Percentiles rank a stretch among this genome's conserved stretches.
Evolutionary conservation across 2,888 invertebrate genomes (phyloP).

Genomic region (Mesoligia furuncula): DNA sequence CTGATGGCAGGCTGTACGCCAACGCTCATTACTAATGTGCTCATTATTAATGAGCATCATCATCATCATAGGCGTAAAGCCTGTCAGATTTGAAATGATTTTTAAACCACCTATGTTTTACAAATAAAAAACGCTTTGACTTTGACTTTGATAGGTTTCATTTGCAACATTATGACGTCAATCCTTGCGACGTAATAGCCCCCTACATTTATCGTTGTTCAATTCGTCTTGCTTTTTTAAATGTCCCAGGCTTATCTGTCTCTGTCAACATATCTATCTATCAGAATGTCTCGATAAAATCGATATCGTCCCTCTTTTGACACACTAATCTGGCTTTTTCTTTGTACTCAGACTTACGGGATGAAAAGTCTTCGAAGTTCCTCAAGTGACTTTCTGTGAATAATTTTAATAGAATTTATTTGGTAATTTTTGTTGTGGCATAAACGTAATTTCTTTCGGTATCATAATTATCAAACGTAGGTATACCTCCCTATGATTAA

Average conservation of each 20-base stretch:
- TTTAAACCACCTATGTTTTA: too few species aligned
- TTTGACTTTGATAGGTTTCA: too few species aligned
- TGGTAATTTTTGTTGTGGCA: not conserved
- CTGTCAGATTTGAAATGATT: too few species aligned
- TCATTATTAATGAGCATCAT: too few species aligned
- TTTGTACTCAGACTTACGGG: not conserved
- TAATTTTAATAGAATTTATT: not conserved
- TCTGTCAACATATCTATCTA: conserved; percentile 35
- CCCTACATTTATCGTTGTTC: not conserved
- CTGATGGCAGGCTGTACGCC: too few species aligned
- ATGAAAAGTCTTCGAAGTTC: not conserved
- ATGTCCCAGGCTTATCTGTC: conserved; percentile 15
- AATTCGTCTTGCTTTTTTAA: conserved; percentile 20
- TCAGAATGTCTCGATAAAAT: conserved; percentile 22
- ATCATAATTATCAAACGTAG: not conserved
- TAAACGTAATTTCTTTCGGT: not conserved
- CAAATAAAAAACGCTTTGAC: too few species aligned
- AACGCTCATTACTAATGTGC: too few species aligned
- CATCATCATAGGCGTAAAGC: too few species aligned
- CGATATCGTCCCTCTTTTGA: conserved; percentile 29
- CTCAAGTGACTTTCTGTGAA: not conserved
- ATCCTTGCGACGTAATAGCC: conserved; percentile 19
- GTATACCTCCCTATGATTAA: too few species aligned
- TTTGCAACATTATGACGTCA: conserved; percentile 24
- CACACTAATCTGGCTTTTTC: conserved; percentile 18